Conservation (phyloP, 2,888 invertebrate genomes). For the Zygaena filipendulae region DNA sequence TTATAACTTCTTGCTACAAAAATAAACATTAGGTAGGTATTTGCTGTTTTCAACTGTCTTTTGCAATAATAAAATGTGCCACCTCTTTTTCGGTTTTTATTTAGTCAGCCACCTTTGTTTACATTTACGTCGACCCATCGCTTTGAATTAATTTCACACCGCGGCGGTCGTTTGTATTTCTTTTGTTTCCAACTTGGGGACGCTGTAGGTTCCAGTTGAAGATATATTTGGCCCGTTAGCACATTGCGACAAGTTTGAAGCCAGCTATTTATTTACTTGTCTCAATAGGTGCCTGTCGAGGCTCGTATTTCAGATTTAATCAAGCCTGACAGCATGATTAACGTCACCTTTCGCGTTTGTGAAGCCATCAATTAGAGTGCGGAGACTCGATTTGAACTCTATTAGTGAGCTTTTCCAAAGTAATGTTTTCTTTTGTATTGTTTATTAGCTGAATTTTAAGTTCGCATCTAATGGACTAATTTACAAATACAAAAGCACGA, state of each 20-base stretch:
- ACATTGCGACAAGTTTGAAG: slow-evolving; percentile 52
- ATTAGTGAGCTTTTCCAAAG: slow-evolving; percentile 30
- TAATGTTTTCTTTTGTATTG: slow-evolving; percentile 21
- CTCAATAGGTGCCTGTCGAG: slow-evolving; percentile 47
- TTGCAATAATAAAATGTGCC: too few relatives aligned
- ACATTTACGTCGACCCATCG: slow-evolving; percentile 51
- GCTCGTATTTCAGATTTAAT: slow-evolving; percentile 59
- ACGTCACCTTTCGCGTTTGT: slow-evolving; percentile 45
- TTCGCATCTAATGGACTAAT: too few relatives aligned
- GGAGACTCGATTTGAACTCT: slow-evolving; percentile 27
- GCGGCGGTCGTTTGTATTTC: slow-evolving; percentile 51
- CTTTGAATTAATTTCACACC: slow-evolving; percentile 58
- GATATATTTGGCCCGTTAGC: slow-evolving; percentile 56
- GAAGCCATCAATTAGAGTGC: slow-evolving; percentile 36
- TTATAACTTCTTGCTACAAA: too few relatives aligned
- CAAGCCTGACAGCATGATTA: slow-evolving; percentile 54
- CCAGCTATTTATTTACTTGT: slow-evolving; percentile 53
- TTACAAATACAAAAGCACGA: too few relatives aligned
- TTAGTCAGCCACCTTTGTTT: slow-evolving; percentile 54
- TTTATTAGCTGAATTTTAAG: too few relatives aligned
- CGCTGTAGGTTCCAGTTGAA: slow-evolving; percentile 39
- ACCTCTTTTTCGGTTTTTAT: slow-evolving; percentile 47
- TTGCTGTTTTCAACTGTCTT: too few relatives aligned
- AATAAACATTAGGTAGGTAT: too few relatives aligned
- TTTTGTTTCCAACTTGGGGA: slow-evolving; percentile 49